Evolutionary conservation across 2,797 vertebrate genomes (phyloP), one percentile per base, ranked within the genome.

Genomic region (Botia kubotai): DNA sequence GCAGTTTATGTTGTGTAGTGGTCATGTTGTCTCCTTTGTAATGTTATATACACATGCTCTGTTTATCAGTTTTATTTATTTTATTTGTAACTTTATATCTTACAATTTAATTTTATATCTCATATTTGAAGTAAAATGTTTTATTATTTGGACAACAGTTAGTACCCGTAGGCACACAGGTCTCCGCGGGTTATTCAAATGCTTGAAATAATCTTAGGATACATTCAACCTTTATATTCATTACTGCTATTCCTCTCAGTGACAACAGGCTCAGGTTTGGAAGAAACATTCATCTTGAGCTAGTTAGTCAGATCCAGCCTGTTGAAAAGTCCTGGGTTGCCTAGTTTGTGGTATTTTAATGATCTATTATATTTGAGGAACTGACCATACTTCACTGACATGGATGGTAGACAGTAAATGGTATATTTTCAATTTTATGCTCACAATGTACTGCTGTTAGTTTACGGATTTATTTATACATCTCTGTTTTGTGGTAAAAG

Each of bases 321-420:
- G 52, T 66, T 81, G 71, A 39, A 73, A 78, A 75, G 26, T 65
- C 43, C 67, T 60, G 16, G 71, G 81, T 83, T 78, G 66, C 72
- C 71, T 71, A 68, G 82, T 83, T 83, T 86, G 84, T 78, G 79
- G 84, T 86, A 81, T 77, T 83, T 86, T 83, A 86, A 83, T 81
- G 72, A 80, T 71, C 76, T 73, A 72, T 72, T 85, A 66, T 81
- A 81, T 71, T 80, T 74, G 78, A 66, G 43, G 46, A 29, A 72
- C 77, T 70, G 76, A 48, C 80, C 19, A 29, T 62, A 67, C 66
- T 39, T 48, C 68, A 69, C 73, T 70, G 68, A 85, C 72, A 82
- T 36, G 63, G 50, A 68, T 76, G 62, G 77, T 48, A 57, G 62
- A 67, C 43, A 52, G 68, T 33, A 29, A 77, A 81, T 63, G 52